These are phyloP conservation scores for Rotaria sp. DNA, from an alignment of 2,888 invertebrate genomes.

Conservation along the genomic window DNA sequence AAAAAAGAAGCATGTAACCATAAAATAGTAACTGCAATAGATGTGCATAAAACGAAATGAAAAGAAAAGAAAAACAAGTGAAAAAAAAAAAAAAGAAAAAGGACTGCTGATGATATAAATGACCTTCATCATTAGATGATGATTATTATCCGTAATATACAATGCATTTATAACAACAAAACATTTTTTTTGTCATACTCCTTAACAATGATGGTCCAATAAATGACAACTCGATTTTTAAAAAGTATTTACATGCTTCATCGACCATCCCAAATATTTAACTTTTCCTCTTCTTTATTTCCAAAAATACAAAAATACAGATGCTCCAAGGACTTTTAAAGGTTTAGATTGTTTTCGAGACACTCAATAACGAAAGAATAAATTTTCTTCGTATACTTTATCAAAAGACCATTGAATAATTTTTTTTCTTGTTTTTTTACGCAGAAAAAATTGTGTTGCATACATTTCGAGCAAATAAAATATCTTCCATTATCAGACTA, in stretches of 20 bases:
- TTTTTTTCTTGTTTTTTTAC: too few relatives aligned
- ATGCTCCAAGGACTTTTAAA: background rate
- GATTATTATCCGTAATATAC: background rate
- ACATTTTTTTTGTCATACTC: background rate
- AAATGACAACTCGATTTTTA: background rate
- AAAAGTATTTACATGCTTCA: background rate
- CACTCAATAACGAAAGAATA: background rate
- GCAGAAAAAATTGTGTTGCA: too few relatives aligned
- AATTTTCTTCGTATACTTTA: background rate
- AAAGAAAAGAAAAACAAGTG: background rate
- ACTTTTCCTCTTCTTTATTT: background rate
- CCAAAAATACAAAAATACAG: background rate
- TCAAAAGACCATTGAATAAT: too few relatives aligned
- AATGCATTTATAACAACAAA: background rate
- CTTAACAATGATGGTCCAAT: background rate
- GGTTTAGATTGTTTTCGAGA: background rate
- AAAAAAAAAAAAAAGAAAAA: too few relatives aligned
- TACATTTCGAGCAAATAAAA: too few relatives aligned
- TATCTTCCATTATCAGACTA: too few relatives aligned
- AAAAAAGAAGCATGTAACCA: background rate
- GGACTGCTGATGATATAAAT: background rate
- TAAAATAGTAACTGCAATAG: background rate
- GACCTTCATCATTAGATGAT: background rate
- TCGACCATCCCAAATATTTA: background rate
- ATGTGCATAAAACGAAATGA: background rate